phyloP scores from a whole-genome alignment of 2,797 vertebrate species.

The Spheniscus humboldti region DNA sequence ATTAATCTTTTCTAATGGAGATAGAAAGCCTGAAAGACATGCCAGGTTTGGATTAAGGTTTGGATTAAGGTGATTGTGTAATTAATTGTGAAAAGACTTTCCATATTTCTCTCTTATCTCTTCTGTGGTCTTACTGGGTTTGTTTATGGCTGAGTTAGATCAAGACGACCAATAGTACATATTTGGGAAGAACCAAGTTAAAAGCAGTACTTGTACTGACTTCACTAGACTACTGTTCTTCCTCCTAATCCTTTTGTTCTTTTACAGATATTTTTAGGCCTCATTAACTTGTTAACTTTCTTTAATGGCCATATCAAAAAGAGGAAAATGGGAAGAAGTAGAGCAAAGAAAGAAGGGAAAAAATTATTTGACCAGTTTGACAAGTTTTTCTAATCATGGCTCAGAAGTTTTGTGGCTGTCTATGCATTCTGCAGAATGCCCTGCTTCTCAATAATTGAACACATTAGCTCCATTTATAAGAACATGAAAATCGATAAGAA shows the following conservation, averaged over 20 bases:
- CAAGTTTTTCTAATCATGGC: not conserved
- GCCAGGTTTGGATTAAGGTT: not conserved
- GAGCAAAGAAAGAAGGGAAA: not conserved
- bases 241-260: not conserved
- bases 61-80: not conserved
- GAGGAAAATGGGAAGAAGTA: not conserved
- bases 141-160: not conserved
- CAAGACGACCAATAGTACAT: not conserved
- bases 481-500: not conserved
- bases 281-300: not conserved
- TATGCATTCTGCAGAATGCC: not conserved
- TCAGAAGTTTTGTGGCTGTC: not conserved
- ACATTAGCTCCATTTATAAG: not conserved
- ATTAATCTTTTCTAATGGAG: not conserved
- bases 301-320: not conserved
- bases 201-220: not conserved
- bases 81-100: not conserved
- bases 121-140: not conserved
- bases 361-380: not conserved
- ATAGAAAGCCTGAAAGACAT: not conserved
- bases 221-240: not conserved
- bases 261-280: not conserved
- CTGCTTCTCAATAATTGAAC: not conserved
- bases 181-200: not conserved
- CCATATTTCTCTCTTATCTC: not conserved